Percentiles rank a stretch among this genome's conserved stretches.
Evolutionary conservation across 2,888 invertebrate species (phyloP).

Genomic region (Hyppa rectilinea): DNA sequence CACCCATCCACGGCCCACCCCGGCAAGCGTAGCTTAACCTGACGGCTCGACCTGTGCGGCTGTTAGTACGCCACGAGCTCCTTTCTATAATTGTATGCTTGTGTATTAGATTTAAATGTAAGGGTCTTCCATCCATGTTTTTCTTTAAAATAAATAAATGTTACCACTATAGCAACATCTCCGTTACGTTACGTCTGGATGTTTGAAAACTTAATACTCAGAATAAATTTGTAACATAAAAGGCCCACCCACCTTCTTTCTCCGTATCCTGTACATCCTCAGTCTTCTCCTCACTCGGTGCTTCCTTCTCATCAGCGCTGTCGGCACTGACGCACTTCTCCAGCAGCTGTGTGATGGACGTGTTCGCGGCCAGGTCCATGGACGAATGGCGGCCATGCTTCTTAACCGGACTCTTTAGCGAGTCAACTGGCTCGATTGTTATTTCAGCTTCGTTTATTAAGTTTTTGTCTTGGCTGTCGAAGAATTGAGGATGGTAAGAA

Average conservation of each 20-base stretch:
- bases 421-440: slow-evolving; percentile 84
- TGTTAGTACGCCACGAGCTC: no score
- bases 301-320: slow-evolving; percentile 56
- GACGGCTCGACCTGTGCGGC: no score
- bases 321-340: slow-evolving; percentile 85
- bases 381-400: slow-evolving; percentile 88
- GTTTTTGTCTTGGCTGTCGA: slow-evolving; percentile 84
- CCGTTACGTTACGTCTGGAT: neutral
- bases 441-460: slow-evolving; percentile 86
- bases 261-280: slow-evolving; percentile 52
- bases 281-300: slow-evolving; percentile 60
- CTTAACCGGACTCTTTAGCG: slow-evolving; percentile 76
- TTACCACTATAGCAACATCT: neutral
- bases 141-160: no score
- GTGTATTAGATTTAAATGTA: neutral
- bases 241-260: slow-evolving; percentile 61
- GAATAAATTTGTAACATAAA: neutral
- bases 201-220: neutral
- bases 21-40: no score
- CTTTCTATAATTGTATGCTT: no score
- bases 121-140: neutral
- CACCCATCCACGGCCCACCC: no score
- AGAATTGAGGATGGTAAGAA: neutral
- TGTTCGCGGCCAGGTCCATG: slow-evolving; percentile 86
- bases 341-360: slow-evolving; percentile 85